Evolutionary conservation across 2,113 vertebrate genomes (phyloP).

Genomic region (Pogonocichla stellata): DNA sequence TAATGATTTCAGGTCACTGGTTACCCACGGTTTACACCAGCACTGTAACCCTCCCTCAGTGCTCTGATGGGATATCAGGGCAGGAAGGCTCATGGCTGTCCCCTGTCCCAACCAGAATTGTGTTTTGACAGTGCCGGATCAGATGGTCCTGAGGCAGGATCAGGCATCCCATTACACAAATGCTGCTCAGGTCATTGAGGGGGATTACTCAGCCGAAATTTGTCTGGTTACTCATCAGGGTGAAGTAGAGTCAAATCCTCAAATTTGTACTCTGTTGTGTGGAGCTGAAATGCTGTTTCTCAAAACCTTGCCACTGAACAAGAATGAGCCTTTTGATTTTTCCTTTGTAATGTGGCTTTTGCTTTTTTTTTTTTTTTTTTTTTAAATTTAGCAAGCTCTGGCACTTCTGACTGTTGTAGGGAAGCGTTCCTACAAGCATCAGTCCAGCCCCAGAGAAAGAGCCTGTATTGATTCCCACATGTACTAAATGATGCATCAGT

Average conservation of each 20-base stretch:
- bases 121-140: not conserved
- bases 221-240: not conserved
- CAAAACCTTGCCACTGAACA: not conserved
- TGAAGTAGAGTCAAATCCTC: not conserved
- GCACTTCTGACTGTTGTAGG: not conserved
- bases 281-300: not conserved
- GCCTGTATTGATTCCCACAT: not conserved
- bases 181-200: not conserved
- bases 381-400: not conserved
- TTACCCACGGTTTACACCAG: not conserved
- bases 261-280: not conserved
- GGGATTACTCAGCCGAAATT: not conserved
- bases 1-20: not conserved
- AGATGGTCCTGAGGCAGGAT: not conserved
- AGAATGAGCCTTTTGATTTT: not conserved
- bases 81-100: not conserved
- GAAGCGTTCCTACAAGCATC: not conserved
- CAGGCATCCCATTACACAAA: not conserved
- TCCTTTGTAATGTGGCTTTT: not conserved
- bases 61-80: fast-evolving
- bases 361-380: not conserved
- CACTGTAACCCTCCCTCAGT: not conserved
- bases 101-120: fast-evolving
- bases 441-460: slow-evolving; percentile 1
- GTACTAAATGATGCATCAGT: not conserved